These are phyloP conservation scores for Metaphire vulgaris DNA, from an alignment of 1,140 invertebrate species.

Conservation along the genomic window DNA sequence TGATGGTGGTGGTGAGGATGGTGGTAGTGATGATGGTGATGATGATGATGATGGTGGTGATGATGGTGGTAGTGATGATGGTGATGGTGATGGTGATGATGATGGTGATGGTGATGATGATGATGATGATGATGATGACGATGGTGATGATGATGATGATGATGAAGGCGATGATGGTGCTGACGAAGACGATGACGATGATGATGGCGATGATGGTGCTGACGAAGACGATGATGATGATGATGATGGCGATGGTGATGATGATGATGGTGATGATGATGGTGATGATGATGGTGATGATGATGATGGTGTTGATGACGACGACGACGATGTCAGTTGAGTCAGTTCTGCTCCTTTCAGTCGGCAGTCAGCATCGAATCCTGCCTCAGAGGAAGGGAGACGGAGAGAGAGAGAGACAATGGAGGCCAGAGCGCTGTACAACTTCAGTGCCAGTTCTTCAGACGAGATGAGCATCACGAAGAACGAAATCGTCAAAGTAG, in stretches of 20 bases:
- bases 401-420: too few species aligned
- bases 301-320: not conserved
- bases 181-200: not conserved
- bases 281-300: not conserved
- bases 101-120: not conserved
- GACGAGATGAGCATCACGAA: not conserved
- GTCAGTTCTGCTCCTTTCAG: too few species aligned
- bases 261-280: constrained; percentile 1
- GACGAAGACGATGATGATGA: not conserved
- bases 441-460: not conserved
- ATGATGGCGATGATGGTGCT: not conserved
- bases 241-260: not conserved
- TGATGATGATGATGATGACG: constrained; percentile 3
- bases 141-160: constrained; percentile 1
- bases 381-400: too few species aligned
- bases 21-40: too few species aligned
- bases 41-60: not conserved
- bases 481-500: not conserved
- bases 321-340: not conserved
- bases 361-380: too few species aligned
- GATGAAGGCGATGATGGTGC: not conserved
- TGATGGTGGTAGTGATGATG: not conserved
- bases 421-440: not conserved
- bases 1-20: too few species aligned
- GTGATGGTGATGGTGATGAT: not conserved